phyloP scores from a whole-genome alignment of 2,113 vertebrate genomes.

The Sander lucioperca region DNA sequence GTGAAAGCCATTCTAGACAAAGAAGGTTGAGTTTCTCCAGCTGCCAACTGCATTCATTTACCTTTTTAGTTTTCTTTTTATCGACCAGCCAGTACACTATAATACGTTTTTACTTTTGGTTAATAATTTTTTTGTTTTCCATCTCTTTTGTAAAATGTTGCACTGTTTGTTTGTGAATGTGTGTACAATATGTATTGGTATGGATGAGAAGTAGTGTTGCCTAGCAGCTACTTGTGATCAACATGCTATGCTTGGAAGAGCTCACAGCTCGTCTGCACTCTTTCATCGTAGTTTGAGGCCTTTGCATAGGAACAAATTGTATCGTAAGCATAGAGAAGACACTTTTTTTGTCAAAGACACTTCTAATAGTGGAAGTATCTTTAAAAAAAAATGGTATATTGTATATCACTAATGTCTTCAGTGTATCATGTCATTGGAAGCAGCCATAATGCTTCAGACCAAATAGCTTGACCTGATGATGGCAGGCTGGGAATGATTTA shows the following conservation, averaged over 20 bases:
- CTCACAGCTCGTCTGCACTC: conserved; percentile 6
- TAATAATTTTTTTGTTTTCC: conserved; percentile 36
- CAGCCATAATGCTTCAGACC: conserved; percentile 46
- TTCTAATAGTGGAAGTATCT: background rate
- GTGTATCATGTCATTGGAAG: conserved; percentile 19
- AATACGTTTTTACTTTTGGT: conserved; percentile 66
- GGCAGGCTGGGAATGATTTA: conserved; percentile 2
- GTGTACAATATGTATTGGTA: conserved; percentile 26
- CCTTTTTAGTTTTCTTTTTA: conserved; percentile 63
- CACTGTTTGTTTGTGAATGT: conserved; percentile 52
- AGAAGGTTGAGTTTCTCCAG: conserved; percentile 84
- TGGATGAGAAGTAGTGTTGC: conserved; percentile 37
- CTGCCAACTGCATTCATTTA: conserved; percentile 58
- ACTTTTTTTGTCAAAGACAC: conserved; percentile 14
- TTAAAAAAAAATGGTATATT: background rate
- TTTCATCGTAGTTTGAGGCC: conserved; percentile 46
- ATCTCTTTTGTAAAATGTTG: conserved; percentile 62
- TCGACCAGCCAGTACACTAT: conserved; percentile 57
- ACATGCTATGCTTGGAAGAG: background rate
- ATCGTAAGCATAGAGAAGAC: conserved; percentile 4
- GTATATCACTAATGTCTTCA: conserved; percentile 20
- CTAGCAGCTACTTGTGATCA: conserved; percentile 20
- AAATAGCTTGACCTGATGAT: conserved; percentile 32
- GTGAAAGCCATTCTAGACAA: conserved; percentile 92
- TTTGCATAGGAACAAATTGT: conserved; percentile 29